Conservation (phyloP, 2,113 vertebrate species). For the Clarias macrocephalus region DNA sequence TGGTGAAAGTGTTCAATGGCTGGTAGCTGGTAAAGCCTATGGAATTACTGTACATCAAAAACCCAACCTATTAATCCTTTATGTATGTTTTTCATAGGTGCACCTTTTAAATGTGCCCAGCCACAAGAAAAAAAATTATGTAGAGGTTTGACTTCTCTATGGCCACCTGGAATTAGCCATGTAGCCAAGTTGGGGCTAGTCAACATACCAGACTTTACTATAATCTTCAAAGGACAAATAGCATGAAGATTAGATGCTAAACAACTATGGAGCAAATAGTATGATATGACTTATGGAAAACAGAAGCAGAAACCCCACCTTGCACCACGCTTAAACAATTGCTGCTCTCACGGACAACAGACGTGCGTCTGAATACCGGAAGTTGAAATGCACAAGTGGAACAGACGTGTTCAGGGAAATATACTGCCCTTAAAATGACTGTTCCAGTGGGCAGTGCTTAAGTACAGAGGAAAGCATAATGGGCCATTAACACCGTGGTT, state of each 20-base stretch:
- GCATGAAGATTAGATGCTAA: not conserved
- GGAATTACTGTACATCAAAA: not conserved
- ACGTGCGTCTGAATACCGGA: not conserved
- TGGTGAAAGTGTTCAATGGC: no score
- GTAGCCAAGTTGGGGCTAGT: no score
- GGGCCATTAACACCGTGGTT: conserved; percentile 43
- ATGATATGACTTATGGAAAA: not conserved
- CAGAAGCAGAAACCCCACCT: not conserved
- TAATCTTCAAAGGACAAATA: not conserved
- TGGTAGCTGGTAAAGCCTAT: not conserved
- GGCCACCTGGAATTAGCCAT: no score
- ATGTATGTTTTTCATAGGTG: not conserved
- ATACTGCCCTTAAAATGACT: conserved; percentile 28
- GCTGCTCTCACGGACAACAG: not conserved
- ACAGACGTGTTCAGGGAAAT: conserved; percentile 9
- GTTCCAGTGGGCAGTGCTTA: conserved; percentile 26
- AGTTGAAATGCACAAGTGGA: conserved; percentile 8
- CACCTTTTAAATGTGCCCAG: not conserved
- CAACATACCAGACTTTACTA: not conserved
- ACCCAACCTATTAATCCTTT: no score
- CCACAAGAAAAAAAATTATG: not conserved
- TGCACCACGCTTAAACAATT: not conserved
- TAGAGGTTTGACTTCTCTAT: no score
- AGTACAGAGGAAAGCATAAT: conserved; percentile 28
- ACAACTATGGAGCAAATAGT: not conserved